A percentile compares a stretch with the other conserved stretches of the same genome.
Conservation (phyloP, 1,140 invertebrate species). For the Drosophila pectinifera region DNA sequence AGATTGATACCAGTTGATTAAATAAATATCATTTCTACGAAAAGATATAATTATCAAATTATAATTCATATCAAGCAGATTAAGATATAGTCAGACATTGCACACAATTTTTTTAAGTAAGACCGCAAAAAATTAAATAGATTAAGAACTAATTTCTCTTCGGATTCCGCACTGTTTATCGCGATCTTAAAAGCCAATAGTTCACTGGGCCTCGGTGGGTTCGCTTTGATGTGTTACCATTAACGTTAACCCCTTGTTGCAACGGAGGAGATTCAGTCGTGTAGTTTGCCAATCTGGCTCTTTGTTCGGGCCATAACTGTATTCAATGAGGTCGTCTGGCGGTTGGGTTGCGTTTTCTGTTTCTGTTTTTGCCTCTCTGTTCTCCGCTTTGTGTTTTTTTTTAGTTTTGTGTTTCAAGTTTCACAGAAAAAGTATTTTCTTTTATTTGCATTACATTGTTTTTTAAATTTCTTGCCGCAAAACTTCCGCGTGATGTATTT, state of each 20-base stretch:
- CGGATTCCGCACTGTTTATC: background rate
- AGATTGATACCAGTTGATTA: background rate
- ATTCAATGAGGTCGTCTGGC: constrained; percentile 75
- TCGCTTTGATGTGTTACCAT: constrained; percentile 21
- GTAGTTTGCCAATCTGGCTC: constrained; percentile 48
- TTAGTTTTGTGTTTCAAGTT: constrained; percentile 46
- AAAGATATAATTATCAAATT: background rate
- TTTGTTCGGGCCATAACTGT: constrained; percentile 72
- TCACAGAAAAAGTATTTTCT: constrained; percentile 48
- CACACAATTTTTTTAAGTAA: background rate
- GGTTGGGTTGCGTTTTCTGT: constrained; percentile 42
- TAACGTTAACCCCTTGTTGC: constrained; percentile 32
- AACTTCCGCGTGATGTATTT: constrained; percentile 53
- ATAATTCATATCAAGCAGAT: background rate
- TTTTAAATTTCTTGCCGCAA: constrained; percentile 12
- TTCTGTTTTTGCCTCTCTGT: constrained; percentile 35
- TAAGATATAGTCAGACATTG: too few relatives aligned
- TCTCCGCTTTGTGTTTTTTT: constrained; percentile 36
- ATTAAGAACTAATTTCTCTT: constrained; percentile 5
- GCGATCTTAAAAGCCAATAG: constrained; percentile 15
- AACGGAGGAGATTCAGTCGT: constrained; percentile 16
- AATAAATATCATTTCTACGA: background rate
- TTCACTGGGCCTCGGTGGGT: constrained; percentile 6
- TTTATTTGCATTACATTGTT: constrained; percentile 47
- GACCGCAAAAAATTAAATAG: background rate